Evolutionary conservation across 1,140 invertebrate genomes (phyloP).

Genomic region (Condylostylus longicornis): DNA sequence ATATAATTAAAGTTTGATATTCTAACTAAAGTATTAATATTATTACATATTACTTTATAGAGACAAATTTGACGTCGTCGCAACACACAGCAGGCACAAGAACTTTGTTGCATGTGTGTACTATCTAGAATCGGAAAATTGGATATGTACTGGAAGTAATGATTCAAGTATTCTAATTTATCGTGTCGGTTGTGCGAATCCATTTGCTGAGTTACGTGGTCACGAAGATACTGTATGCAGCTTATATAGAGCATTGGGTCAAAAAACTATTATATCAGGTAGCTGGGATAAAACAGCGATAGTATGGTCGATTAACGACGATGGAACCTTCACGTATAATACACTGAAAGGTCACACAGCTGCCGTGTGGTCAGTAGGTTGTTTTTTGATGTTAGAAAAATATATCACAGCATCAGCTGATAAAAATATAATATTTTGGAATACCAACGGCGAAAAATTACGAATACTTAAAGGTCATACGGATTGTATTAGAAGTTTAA

Average conservation of each 20-base stretch:
- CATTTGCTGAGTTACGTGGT: slow-evolving; percentile 51
- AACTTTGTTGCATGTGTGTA: slow-evolving; percentile 75
- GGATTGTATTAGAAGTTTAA: slow-evolving; percentile 76
- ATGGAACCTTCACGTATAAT: slow-evolving; percentile 36
- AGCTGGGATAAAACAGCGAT: slow-evolving; percentile 84
- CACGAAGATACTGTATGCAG: slow-evolving; percentile 58
- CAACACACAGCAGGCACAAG: slow-evolving; percentile 61
- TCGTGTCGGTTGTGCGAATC: slow-evolving; percentile 40
- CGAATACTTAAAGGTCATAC: slow-evolving; percentile 52
- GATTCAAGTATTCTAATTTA: slow-evolving; percentile 72
- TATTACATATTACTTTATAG: slow-evolving; percentile 31
- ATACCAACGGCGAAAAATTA: slow-evolving; percentile 35
- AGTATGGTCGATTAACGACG: slow-evolving; percentile 52
- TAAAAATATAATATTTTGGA: slow-evolving; percentile 77
- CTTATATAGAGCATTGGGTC: slow-evolving; percentile 31
- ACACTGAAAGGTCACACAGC: slow-evolving; percentile 58
- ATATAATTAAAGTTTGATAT: neutral
- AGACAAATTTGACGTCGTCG: slow-evolving; percentile 39
- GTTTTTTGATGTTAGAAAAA: slow-evolving; percentile 36
- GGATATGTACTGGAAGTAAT: slow-evolving; percentile 72
- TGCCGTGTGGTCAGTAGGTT: slow-evolving; percentile 77
- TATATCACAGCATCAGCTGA: slow-evolving; percentile 83
- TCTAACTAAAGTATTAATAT: neutral
- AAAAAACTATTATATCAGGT: slow-evolving; percentile 42
- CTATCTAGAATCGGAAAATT: slow-evolving; percentile 59